Percentiles rank a stretch among this genome's conserved stretches.
These are phyloP conservation scores for Eupithecia tripunctaria DNA, from an alignment of 2,888 invertebrate species.

Conservation along the genomic window DNA sequence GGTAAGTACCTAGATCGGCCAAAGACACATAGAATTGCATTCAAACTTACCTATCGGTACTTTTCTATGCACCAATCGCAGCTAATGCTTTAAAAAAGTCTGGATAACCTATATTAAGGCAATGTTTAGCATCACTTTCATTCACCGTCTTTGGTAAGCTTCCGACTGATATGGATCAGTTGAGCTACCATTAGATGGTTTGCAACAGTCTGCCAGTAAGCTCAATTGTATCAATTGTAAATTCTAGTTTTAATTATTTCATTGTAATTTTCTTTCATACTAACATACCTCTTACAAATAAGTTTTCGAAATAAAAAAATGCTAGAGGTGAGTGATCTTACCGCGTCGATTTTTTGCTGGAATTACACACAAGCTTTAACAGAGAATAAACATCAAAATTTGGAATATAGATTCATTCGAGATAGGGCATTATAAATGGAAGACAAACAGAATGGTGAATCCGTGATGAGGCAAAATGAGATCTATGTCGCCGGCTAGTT, in stretches of 20 bases:
- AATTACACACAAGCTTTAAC: background rate
- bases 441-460: constrained; percentile 48
- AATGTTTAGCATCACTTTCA: too few relatives aligned
- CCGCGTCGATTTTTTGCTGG: background rate
- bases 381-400: constrained; percentile 2
- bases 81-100: background rate
- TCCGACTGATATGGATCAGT: too few relatives aligned
- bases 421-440: constrained; percentile 9
- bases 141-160: too few relatives aligned
- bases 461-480: constrained; percentile 61
- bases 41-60: background rate
- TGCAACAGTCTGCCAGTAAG: too few relatives aligned
- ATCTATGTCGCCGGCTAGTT: constrained; percentile 62
- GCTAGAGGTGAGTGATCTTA: background rate
- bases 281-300: background rate
- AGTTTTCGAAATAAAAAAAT: background rate
- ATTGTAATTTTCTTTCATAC: too few relatives aligned
- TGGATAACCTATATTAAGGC: too few relatives aligned
- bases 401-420: constrained; percentile 3
- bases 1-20: background rate
- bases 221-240: too few relatives aligned
- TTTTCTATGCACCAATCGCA: background rate
- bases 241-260: too few relatives aligned
- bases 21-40: background rate
- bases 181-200: too few relatives aligned